Evolutionary conservation across 2,113 vertebrate species (phyloP), one percentile per base, ranked within the genome.

Genomic region (Hydrolagus affinis): DNA sequence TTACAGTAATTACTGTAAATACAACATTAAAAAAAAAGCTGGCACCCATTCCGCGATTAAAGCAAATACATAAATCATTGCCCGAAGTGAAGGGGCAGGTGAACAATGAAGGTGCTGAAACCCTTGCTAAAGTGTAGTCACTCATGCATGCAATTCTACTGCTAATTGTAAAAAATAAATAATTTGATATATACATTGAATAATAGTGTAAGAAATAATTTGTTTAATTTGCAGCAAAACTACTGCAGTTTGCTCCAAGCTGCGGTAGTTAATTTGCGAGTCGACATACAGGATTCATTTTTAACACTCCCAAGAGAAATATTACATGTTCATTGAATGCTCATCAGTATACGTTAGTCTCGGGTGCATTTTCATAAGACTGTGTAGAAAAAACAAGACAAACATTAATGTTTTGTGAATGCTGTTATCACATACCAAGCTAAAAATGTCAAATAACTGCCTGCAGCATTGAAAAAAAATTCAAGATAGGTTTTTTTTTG

Each of bases 161-260:
- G 62, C 78, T 83, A 28, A 68, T 83, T 83, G 12, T 83, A 66
- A 32, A 83, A 23, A 17, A 60, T 32, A 64, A 66, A 64, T 32
- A 68, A 19, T 17, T 66, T 32, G 28, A 17, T 32, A 21, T 30
- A 64, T 64, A 11, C 12, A 64, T 80, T 15, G 8, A 17, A 3
- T 64, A 30, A 80, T 80, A 64, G 32, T 23, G 25, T 83, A 25
- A 30, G 15, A 21, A 21, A 15, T 66, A 64, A 66, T 83, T 66
- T 83, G 66, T 66, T 83, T 83, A 15, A 83, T 30, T 32, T 83
- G 15, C 4, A 30, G 60, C 78, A 83, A 68, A 83, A 75, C 32
- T 56, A 30, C 14, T 32, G 17, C 3, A 21, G 62, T 12, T 17
- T 66, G 25, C 21, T 66, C 23, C 62, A 66, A 28, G 17, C 78